Percentiles rank a stretch among this genome's conserved stretches.
phyloP scores from a whole-genome alignment of 2,113 vertebrate species.

The Anarrhichthys ocellatus region DNA sequence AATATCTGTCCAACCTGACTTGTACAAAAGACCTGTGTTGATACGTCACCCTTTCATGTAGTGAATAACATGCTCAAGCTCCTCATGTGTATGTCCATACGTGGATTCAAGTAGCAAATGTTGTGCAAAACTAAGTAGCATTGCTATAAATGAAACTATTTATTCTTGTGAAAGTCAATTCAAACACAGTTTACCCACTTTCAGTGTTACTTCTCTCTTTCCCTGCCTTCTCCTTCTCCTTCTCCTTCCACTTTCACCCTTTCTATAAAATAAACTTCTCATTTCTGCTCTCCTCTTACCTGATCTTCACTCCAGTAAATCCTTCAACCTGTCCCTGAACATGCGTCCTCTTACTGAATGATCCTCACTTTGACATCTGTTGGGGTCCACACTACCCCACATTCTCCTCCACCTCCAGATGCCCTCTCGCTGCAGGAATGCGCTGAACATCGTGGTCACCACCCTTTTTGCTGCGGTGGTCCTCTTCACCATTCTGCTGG shows the following conservation, averaged over 20 bases:
- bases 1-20: neutral
- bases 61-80: neutral
- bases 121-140: neutral
- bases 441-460: slow-evolving; percentile 91
- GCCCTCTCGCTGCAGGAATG: slow-evolving; percentile 91
- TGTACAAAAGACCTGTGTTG: slow-evolving; percentile 11
- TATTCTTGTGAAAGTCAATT: neutral
- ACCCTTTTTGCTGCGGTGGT: slow-evolving; percentile 94
- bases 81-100: neutral
- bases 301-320: neutral
- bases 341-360: too few species aligned
- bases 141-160: neutral
- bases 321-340: neutral
- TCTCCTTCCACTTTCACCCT: neutral
- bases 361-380: neutral
- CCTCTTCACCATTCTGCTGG: slow-evolving; percentile 93
- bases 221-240: neutral
- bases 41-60: neutral
- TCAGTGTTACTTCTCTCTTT: neutral
- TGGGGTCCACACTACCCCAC: neutral
- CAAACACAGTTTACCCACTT: neutral
- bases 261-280: neutral
- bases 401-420: slow-evolving; percentile 82
- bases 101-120: neutral
- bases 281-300: neutral